Percentiles rank a stretch among this genome's conserved stretches.
Conservation (phyloP, 2,797 vertebrate genomes). For the Bryconaethiops microstoma region DNA sequence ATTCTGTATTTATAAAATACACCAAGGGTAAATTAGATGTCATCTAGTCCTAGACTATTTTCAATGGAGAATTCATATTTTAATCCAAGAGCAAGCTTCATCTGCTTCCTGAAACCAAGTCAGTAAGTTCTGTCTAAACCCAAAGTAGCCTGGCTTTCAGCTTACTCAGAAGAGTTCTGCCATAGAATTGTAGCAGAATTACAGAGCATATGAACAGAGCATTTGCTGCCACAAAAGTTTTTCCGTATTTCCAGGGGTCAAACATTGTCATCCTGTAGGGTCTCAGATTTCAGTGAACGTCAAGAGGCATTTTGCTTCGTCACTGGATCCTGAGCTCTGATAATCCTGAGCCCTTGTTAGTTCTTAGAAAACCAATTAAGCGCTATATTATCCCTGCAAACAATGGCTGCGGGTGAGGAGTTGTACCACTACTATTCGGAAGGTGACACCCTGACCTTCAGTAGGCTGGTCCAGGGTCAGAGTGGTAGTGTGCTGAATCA, state of each 20-base stretch:
- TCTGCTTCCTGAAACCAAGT: background rate
- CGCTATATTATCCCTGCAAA: conserved; percentile 50
- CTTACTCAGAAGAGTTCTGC: background rate
- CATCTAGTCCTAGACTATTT: background rate
- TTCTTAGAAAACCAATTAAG: conserved; percentile 49
- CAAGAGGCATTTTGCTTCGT: background rate
- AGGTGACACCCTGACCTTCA: conserved; percentile 48
- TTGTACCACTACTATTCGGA: conserved; percentile 23
- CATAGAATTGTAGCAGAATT: background rate
- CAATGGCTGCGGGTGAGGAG: conserved; percentile 28
- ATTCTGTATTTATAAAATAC: background rate
- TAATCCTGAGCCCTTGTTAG: conserved; percentile 27
- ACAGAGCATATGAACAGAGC: too few relatives aligned
- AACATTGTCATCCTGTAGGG: conserved; percentile 14
- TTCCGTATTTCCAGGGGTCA: background rate
- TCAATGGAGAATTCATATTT: too few relatives aligned
- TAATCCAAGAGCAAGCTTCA: background rate
- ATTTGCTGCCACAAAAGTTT: too few relatives aligned
- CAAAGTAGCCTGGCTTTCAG: background rate
- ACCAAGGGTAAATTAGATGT: background rate
- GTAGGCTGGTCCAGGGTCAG: conserved; percentile 7
- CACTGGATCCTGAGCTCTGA: conserved; percentile 11
- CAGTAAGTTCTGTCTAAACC: background rate
- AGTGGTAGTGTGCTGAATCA: conserved; percentile 30
- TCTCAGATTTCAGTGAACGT: conserved; percentile 15